Evolutionary conservation across 2,888 invertebrate species (phyloP).

Genomic region (Heliconius sara): DNA sequence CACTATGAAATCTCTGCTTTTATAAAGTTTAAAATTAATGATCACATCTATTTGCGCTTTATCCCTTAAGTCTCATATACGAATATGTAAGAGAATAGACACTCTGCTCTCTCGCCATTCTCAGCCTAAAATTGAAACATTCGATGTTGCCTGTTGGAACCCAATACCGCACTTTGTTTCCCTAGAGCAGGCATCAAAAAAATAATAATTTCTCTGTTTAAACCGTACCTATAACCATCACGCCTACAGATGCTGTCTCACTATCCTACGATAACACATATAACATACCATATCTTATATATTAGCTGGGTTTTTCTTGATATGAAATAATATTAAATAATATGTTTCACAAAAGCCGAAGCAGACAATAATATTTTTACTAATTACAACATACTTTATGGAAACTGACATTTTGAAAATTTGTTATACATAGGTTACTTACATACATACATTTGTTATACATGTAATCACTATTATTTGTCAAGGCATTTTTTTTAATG

Average conservation of each 20-base stretch:
- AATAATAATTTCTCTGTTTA: not conserved
- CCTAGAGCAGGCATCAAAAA: not conserved
- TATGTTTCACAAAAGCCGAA: not conserved
- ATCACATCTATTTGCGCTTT: not conserved
- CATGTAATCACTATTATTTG: too few species aligned
- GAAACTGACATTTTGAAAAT: not conserved
- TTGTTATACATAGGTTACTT: too few species aligned
- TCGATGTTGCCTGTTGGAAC: not conserved
- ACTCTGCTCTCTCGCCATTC: not conserved
- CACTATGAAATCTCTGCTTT: too few species aligned
- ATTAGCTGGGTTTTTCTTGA: not conserved
- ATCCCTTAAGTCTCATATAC: not conserved
- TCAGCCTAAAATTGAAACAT: not conserved
- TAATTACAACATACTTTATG: not conserved
- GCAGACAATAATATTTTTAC: not conserved
- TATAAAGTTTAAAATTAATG: too few species aligned
- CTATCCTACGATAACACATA: not conserved
- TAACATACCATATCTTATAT: too few species aligned
- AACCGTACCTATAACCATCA: too few species aligned
- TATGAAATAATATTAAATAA: not conserved
- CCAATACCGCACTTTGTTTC: not conserved
- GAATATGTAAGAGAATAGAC: not conserved
- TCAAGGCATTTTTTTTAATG: not conserved
- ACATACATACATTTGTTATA: too few species aligned
- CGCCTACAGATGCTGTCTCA: not conserved